These are phyloP conservation scores for Lasioglossum marginatum DNA, from an alignment of 2,888 invertebrate genomes.

Conservation along the genomic window DNA sequence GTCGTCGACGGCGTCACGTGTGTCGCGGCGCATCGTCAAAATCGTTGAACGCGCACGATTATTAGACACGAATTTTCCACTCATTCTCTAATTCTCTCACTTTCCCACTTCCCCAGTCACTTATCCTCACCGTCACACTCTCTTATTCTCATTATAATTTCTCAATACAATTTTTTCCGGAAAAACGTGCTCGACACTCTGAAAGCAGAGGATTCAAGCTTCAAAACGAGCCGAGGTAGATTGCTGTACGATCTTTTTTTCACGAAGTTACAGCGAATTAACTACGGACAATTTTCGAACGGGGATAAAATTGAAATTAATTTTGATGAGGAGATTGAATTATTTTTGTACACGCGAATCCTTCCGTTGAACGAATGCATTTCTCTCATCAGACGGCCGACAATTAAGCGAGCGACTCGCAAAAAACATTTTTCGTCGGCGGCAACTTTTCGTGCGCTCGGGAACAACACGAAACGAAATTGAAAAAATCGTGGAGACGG, in stretches of 20 bases:
- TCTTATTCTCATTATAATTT: not conserved
- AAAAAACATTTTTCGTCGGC: not conserved
- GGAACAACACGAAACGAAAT: not conserved
- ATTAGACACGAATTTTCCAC: not conserved
- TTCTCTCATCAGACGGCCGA: not conserved
- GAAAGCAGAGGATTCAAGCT: not conserved
- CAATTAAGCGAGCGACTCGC: not conserved
- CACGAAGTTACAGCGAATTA: not conserved
- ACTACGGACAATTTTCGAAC: not conserved
- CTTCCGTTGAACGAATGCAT: not conserved
- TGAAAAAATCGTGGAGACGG: not conserved
- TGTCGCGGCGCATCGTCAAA: not conserved
- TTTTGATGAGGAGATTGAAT: not conserved
- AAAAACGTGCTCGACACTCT: fast-evolving
- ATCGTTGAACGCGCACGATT: not conserved
- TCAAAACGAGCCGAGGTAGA: not conserved
- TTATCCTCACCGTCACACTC: not conserved
- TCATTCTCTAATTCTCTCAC: not conserved
- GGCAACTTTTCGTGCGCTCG: not conserved
- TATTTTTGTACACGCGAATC: not conserved
- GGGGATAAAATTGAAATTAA: not conserved
- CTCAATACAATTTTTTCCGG: not conserved
- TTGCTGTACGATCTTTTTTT: not conserved
- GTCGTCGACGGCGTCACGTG: not conserved
- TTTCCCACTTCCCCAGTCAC: not conserved